Evolutionary conservation across 1,140 invertebrate genomes (phyloP), one percentile per base, ranked within the genome.

Genomic region (Tetramorium parvispinum): DNA sequence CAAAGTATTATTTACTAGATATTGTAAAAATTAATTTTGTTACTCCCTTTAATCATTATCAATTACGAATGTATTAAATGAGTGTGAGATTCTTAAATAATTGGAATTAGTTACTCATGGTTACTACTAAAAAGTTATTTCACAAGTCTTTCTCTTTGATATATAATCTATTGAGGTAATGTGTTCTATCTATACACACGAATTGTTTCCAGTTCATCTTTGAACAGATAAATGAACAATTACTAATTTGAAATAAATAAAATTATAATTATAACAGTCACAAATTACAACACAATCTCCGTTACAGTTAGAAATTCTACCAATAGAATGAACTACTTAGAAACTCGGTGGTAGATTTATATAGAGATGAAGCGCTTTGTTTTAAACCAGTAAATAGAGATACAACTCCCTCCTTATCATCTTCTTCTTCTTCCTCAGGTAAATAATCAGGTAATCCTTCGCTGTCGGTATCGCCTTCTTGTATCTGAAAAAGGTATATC

Each of bases 251-350:
- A 43, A 71, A 82, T 86, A 86, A 82, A 73, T 83, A 83, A 89
- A 86, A 77, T 71, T 77, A 57, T 81, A 57, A 51, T 61, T 88
- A 49, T 3, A 77, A 27, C 11, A 78, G 59, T 78, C 40, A 46
- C 40, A 61, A 68, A 53, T 51, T 18, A 61, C 32, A 68, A 32
- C n/a, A 21, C n/a, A 27, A 78, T 75, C 43, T 37, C 8, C 18
- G 55, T 65, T 75, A 59, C 10, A 57, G 10, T 27, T 75, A 49
- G 13, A 66, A 79, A 85, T 91, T 94, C 40, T 92, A 95, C 95
- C 95, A 95, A 51, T 95, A 95, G 92, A 95, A 95, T 16, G 95
- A 95, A 91, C 93, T 95, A 40, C 93, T 91, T 27, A 95, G 88
- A 88, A 95, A 95, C 91, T 95, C 93, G 10, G 95, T 77, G 8